Base-by-base conservation (phyloP, 2,113 vertebrate species). In the Actenoides hombroni region DNA sequence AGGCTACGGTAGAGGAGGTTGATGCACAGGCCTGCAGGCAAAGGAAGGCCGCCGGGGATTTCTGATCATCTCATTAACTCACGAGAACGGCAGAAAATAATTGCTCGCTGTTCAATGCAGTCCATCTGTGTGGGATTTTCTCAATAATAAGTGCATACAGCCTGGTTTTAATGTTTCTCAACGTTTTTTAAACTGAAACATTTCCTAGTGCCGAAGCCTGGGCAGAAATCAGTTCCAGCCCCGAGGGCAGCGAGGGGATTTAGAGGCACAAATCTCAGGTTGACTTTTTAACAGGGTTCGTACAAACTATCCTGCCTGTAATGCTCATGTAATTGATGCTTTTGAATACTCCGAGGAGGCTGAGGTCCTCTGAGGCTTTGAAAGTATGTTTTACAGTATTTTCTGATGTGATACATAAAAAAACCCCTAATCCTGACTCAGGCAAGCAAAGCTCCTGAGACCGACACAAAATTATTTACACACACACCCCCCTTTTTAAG, bases 121-220 rank as follows among this genome's bases (percentile, higher is more conserved):
- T 84, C 95, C 96, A 96, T 97, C 96, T 97, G 96, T 95, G 94
- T 94, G 95, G 96, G 96, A 97, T 97, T 97, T 97, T 92, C 96
- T 89, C 96, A 33, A 82, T 96, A 96, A 96, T 93, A 94, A 96
- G 88, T 87, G 92, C 95, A 96, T 91, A 94, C 65, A 18, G 94
- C 81, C 94, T 91, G 95, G 88, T 97, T 97, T 97, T 94, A 96
- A 96, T 96, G 95, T 86, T 96, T 95, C 63, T 92, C 92, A 94
- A 49, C 2, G 2, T 92, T 95, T 96, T 95, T 92, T 94, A 94
- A 95, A 91, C 86, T 63, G 82, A 96, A 96, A 94, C 96, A 94
- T 96, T 96, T 96, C 92, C 95, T 95, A 94, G 81, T 28, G 74
- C 83, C 0, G 81, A 75, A 96, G 44, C 57, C 49, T 2, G 8